Percentiles rank a stretch among this genome's conserved stretches.
These are phyloP conservation scores for Watsonalla cultraria DNA, from an alignment of 2,888 invertebrate species.

Conservation along the genomic window DNA sequence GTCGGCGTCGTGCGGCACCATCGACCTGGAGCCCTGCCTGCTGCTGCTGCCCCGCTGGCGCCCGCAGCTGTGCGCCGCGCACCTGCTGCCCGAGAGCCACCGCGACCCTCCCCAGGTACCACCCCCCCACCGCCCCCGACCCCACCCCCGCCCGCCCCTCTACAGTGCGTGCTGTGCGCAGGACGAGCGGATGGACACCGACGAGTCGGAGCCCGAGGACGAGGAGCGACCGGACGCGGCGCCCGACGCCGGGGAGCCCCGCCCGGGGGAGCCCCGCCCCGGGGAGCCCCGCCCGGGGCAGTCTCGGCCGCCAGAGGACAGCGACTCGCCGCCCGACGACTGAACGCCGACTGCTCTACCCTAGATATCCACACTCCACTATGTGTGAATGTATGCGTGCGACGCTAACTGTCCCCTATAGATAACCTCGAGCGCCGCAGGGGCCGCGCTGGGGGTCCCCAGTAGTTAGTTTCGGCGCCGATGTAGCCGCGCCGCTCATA, in stretches of 20 bases:
- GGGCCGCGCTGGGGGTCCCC: not conserved
- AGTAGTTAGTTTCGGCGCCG: no score
- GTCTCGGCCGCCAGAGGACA: no score
- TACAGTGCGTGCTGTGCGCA: conserved; percentile 12
- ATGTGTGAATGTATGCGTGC: no score
- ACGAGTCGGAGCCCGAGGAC: conserved; percentile 6
- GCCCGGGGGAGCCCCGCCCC: not conserved
- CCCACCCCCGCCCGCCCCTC: conserved; percentile 9
- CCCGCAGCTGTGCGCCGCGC: conserved; percentile 26
- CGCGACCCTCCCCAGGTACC: conserved; percentile 14
- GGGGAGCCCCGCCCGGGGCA: conserved; percentile 4
- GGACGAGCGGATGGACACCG: conserved; percentile 6
- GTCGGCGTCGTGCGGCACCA: conserved; percentile 83
- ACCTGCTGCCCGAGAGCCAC: conserved; percentile 44
- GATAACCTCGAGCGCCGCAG: no score
- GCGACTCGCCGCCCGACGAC: no score
- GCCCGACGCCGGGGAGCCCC: not conserved
- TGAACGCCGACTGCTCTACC: no score
- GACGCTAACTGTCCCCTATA: no score
- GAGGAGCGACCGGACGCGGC: conserved; percentile 4
- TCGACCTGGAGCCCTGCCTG: conserved; percentile 41
- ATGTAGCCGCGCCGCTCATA: no score
- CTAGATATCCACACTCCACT: no score
- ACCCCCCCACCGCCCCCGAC: conserved; percentile 8
- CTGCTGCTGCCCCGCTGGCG: conserved; percentile 32